phyloP scores from a whole-genome alignment of 1,140 invertebrate species.

The Metopolophium dirhodum region DNA sequence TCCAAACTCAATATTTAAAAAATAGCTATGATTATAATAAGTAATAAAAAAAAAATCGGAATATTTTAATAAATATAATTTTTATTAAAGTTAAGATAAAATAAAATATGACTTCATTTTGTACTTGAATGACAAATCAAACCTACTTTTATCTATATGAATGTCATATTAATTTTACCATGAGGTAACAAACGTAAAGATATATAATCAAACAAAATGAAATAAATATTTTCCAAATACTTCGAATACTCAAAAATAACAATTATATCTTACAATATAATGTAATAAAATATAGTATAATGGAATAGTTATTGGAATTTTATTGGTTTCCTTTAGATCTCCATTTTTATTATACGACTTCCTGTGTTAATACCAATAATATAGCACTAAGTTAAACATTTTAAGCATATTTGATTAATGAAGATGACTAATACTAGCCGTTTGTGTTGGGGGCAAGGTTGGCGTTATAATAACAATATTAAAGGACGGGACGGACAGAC shows the following conservation, averaged over 20 bases:
- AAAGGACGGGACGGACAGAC: constrained; percentile 56
- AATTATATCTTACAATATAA: neutral
- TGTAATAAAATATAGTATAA: neutral
- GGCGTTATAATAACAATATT: constrained; percentile 55
- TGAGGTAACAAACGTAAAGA: neutral
- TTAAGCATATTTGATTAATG: constrained; percentile 55
- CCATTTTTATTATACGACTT: constrained; percentile 21
- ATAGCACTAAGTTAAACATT: constrained; percentile 26
- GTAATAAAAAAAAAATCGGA: too few relatives aligned
- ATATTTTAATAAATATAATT: too few relatives aligned
- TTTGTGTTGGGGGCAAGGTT: constrained; percentile 56
- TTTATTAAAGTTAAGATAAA: too few relatives aligned
- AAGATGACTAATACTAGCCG: constrained; percentile 55
- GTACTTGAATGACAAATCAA: neutral
- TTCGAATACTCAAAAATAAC: neutral
- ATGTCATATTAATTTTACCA: neutral
- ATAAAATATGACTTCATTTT: neutral
- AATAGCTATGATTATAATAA: too few relatives aligned
- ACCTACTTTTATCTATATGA: neutral
- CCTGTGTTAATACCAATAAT: constrained; percentile 37
- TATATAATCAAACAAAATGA: neutral
- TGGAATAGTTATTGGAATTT: neutral
- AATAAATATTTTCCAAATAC: neutral
- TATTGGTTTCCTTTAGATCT: neutral
- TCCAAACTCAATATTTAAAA: too few relatives aligned